A percentile compares a stretch with the other conserved stretches of the same genome.
These are phyloP conservation scores for Rhinoptilus africanus DNA, from an alignment of 2,113 vertebrate genomes.

Conservation along the genomic window DNA sequence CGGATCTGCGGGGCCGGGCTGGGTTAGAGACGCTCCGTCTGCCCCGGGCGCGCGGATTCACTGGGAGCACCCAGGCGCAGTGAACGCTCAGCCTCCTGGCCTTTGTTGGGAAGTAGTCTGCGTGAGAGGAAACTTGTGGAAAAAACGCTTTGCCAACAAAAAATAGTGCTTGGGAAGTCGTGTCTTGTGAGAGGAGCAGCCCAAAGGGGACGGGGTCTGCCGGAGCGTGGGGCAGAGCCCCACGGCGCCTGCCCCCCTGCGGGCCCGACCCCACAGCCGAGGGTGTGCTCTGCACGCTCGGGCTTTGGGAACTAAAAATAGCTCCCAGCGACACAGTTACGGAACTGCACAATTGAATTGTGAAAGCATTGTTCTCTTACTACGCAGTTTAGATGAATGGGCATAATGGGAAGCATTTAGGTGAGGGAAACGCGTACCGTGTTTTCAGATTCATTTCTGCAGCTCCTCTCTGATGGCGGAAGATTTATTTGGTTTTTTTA, in stretches of 20 bases:
- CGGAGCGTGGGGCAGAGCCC: too few relatives aligned
- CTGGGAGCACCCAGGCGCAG: background rate
- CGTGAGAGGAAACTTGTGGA: background rate
- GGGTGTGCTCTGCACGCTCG: background rate
- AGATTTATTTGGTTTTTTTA: rapidly evolving
- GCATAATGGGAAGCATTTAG: background rate
- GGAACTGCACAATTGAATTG: background rate
- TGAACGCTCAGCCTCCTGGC: background rate
- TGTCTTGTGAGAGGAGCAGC: background rate
- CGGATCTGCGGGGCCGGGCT: background rate
- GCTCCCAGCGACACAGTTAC: background rate
- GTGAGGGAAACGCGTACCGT: background rate
- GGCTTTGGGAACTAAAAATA: background rate
- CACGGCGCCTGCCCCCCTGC: too few relatives aligned
- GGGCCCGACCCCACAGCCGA: too few relatives aligned
- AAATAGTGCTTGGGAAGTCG: background rate
- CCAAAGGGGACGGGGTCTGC: too few relatives aligned
- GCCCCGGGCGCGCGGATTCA: too few relatives aligned
- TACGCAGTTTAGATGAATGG: background rate
- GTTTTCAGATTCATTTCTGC: background rate
- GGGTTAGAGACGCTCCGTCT: too few relatives aligned
- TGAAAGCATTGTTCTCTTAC: background rate
- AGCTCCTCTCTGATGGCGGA: background rate
- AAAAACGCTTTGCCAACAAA: background rate
- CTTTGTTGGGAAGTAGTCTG: background rate